These are phyloP conservation scores for Rhynchophorus ferrugineus DNA, from an alignment of 1,140 invertebrate genomes.

Conservation along the genomic window DNA sequence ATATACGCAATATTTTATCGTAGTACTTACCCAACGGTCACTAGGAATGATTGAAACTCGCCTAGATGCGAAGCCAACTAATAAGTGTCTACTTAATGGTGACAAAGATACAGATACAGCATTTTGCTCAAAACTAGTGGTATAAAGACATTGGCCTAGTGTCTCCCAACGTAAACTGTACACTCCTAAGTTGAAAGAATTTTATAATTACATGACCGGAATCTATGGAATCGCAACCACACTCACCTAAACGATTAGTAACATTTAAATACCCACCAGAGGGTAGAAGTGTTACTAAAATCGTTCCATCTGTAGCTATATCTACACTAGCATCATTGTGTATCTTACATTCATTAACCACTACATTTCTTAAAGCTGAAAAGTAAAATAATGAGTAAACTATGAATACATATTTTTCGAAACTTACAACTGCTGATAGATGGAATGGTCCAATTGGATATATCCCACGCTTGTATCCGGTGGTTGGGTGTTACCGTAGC, in stretches of 20 bases:
- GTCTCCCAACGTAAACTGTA: slow-evolving; percentile 69
- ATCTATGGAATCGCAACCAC: neutral
- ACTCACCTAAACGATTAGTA: slow-evolving; percentile 59
- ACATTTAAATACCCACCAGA: slow-evolving; percentile 52
- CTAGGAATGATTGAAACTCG: slow-evolving; percentile 47
- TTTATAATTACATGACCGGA: neutral
- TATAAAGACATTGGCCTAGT: slow-evolving; percentile 68
- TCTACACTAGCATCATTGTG: slow-evolving; percentile 83
- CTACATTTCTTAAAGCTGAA: slow-evolving; percentile 66
- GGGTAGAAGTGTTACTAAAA: slow-evolving; percentile 67
- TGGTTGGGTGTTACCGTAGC: slow-evolving; percentile 50
- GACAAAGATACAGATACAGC: slow-evolving; percentile 78
- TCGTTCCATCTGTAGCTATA: slow-evolving; percentile 70
- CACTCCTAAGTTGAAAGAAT: slow-evolving; percentile 49
- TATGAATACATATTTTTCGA: neutral
- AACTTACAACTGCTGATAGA: slow-evolving; percentile 65
- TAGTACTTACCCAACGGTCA: slow-evolving; percentile 41
- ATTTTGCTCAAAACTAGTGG: slow-evolving; percentile 65
- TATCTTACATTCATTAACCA: slow-evolving; percentile 74
- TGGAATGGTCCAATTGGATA: slow-evolving; percentile 61
- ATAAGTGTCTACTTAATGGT: slow-evolving; percentile 64
- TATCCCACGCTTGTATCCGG: slow-evolving; percentile 78
- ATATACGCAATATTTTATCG: neutral
- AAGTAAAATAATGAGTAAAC: slow-evolving; percentile 3
- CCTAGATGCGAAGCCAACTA: slow-evolving; percentile 68